phyloP scores from a whole-genome alignment of 2,888 invertebrate species.

The Euplexia lucipara region DNA sequence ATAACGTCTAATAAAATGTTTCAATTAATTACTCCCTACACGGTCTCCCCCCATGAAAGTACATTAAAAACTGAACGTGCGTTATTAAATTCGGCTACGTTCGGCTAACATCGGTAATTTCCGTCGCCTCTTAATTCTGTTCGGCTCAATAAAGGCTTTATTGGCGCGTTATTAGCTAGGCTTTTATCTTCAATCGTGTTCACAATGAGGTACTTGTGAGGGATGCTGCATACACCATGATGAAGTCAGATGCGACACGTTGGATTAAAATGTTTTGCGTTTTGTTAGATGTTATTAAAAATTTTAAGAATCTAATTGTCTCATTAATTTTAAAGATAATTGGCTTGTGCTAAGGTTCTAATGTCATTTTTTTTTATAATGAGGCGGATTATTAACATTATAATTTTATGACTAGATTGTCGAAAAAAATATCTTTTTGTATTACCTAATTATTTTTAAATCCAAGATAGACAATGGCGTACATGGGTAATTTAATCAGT shows the following conservation, averaged over 20 bases:
- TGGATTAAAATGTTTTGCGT: neutral
- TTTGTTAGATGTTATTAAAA: no score
- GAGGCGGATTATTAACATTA: neutral
- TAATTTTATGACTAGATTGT: neutral
- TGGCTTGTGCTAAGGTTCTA: neutral
- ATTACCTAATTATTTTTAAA: neutral
- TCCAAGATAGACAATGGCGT: neutral
- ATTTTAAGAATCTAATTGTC: no score
- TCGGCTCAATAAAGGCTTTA: conserved; percentile 79
- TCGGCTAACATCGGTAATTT: conserved; percentile 71
- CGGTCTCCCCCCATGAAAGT: conserved; percentile 58
- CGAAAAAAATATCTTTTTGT: neutral
- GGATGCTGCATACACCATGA: conserved; percentile 61
- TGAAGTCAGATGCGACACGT: conserved; percentile 41
- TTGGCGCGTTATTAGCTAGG: conserved; percentile 76
- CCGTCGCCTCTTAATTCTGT: conserved; percentile 74
- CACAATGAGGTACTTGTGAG: conserved; percentile 72
- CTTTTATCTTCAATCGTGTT: conserved; percentile 77
- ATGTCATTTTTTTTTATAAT: neutral
- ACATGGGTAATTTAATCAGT: neutral
- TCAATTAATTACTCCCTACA: conserved; percentile 70
- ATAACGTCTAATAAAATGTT: conserved; percentile 66
- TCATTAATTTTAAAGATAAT: neutral
- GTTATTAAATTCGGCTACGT: conserved; percentile 69
- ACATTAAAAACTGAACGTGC: conserved; percentile 71